These are phyloP conservation scores for Drosophila flavopinicola DNA, from an alignment of 2,888 invertebrate species.

Conservation along the genomic window DNA sequence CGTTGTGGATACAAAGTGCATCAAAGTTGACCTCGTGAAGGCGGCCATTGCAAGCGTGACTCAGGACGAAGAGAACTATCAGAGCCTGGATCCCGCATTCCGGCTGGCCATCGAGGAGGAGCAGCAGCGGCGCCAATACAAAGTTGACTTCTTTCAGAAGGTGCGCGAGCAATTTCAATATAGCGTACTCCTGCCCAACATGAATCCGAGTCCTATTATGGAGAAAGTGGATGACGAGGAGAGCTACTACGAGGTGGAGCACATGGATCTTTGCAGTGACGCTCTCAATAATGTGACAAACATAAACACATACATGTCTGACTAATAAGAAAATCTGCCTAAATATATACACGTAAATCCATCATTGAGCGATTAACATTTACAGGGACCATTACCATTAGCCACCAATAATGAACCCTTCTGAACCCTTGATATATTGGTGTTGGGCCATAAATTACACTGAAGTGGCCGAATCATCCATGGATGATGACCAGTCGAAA, in stretches of 20 bases:
- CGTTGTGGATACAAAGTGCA: background rate
- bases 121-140: slow-evolving; percentile 7
- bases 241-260: slow-evolving; percentile 21
- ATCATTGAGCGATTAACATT: slow-evolving; percentile 10
- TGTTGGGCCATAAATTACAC: slow-evolving; percentile 45
- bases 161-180: slow-evolving; percentile 39
- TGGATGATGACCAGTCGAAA: slow-evolving; percentile 43
- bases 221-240: background rate
- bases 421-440: slow-evolving; percentile 35
- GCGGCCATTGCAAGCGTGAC: slow-evolving; percentile 34
- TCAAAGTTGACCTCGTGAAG: slow-evolving; percentile 30
- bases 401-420: slow-evolving; percentile 8
- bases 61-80: background rate
- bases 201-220: background rate
- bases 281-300: no score
- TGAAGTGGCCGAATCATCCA: slow-evolving; percentile 4
- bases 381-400: slow-evolving; percentile 13
- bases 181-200: slow-evolving; percentile 6
- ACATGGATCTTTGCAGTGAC: no score
- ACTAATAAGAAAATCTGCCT: background rate
- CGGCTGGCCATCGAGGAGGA: slow-evolving; percentile 16
- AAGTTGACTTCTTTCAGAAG: slow-evolving; percentile 32
- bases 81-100: slow-evolving; percentile 38
- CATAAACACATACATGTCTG: background rate
- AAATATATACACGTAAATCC: background rate